These are phyloP conservation scores for Leptodactylus fallax DNA, from an alignment of 2,797 vertebrate genomes.

Conservation along the genomic window DNA sequence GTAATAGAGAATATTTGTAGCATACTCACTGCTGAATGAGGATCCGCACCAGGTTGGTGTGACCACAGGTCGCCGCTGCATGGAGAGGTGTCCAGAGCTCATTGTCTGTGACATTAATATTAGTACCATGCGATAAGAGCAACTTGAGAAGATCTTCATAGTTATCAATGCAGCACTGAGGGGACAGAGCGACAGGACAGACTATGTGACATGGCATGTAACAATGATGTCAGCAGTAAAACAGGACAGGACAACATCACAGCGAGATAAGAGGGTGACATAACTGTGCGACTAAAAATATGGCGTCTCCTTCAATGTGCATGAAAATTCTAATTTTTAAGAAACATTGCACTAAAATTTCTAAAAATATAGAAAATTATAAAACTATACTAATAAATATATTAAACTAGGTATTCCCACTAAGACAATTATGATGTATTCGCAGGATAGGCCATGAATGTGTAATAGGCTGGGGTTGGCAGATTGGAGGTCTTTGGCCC, in stretches of 20 bases:
- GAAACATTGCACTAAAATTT: no score
- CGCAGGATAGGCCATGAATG: no score
- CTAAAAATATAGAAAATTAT: neutral
- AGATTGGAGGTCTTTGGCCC: no score
- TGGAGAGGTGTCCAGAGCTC: constrained; percentile 97
- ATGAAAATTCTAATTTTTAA: neutral
- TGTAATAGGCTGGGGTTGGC: no score
- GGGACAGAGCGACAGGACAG: constrained; percentile 30
- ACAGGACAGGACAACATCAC: neutral
- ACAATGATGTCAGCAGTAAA: neutral
- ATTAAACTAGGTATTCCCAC: no score
- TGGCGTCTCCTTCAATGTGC: neutral
- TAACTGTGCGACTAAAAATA: neutral
- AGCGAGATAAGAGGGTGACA: neutral
- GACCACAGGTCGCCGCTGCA: constrained; percentile 93
- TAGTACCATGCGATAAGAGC: constrained; percentile 87
- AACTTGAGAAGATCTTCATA: constrained; percentile 96
- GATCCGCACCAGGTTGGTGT: constrained; percentile 92
- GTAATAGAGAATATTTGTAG: neutral
- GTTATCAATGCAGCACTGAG: constrained; percentile 97
- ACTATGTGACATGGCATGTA: neutral
- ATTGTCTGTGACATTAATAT: constrained; percentile 93
- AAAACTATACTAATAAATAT: no score
- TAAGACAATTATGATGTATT: no score
- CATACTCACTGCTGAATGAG: constrained; percentile 91